Evolutionary conservation across 2,113 vertebrate species (phyloP).

Genomic region (Brachypteracias leptosomus): DNA sequence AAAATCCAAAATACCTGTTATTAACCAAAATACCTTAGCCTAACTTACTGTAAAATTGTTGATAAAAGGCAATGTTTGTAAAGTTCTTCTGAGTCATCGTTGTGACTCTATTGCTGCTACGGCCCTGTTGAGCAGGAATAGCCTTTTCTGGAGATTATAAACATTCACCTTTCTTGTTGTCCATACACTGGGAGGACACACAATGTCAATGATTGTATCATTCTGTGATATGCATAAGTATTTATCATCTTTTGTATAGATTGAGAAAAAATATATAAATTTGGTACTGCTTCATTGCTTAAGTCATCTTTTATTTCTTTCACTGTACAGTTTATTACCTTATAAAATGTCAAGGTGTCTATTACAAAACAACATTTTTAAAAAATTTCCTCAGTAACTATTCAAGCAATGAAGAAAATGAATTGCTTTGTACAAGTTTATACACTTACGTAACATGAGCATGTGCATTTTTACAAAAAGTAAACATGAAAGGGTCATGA

Average conservation of each 20-base stretch:
- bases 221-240: neutral
- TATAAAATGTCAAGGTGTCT: neutral
- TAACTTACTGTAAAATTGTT: too few species aligned
- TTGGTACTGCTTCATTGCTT: neutral
- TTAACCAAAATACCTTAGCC: too few species aligned
- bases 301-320: neutral
- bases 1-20: too few species aligned
- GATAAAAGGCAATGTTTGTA: too few species aligned
- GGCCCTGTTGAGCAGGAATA: too few species aligned
- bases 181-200: too few species aligned
- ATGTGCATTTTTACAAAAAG: neutral
- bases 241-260: neutral
- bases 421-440: neutral
- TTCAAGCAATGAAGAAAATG: neutral
- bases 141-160: too few species aligned
- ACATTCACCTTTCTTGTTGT: too few species aligned
- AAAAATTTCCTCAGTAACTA: neutral
- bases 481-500: neutral
- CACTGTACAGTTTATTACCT: neutral
- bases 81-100: too few species aligned
- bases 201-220: neutral
- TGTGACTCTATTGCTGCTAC: too few species aligned
- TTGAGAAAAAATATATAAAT: neutral
- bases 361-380: neutral
- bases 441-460: neutral